Conservation (phyloP, 1,140 invertebrate genomes). For the Caerostris darwini region DNA sequence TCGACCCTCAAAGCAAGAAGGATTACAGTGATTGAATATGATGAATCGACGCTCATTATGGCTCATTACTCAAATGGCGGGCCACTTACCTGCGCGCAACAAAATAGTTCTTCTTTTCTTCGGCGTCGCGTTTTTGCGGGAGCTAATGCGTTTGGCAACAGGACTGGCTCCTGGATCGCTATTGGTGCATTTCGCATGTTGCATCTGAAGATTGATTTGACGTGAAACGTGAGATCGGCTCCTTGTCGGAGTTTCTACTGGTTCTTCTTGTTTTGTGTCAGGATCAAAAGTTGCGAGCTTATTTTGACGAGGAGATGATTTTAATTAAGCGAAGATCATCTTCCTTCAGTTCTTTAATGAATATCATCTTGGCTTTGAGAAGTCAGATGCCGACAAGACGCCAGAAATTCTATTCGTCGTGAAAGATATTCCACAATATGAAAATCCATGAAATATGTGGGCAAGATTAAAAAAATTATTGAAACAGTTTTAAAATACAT, state of each 20-base stretch:
- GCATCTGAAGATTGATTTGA: slow-evolving; percentile 12
- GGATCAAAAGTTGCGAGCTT: background rate
- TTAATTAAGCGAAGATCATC: background rate
- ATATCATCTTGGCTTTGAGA: too few species aligned
- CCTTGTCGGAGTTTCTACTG: background rate
- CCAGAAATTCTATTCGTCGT: too few species aligned
- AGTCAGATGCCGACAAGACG: too few species aligned
- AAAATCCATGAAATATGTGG: too few species aligned
- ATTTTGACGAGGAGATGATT: slow-evolving; percentile 10
- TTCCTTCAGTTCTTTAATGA: too few species aligned
- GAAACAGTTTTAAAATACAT: too few species aligned
- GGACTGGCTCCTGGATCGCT: slow-evolving; percentile 28
- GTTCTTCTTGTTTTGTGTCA: background rate
- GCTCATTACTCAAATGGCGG: slow-evolving; percentile 76
- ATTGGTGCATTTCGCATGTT: slow-evolving; percentile 33
- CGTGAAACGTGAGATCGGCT: slow-evolving; percentile 28
- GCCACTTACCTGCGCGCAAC: slow-evolving; percentile 65
- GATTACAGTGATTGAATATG: slow-evolving; percentile 77
- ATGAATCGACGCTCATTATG: slow-evolving; percentile 74
- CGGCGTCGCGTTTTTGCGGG: slow-evolving; percentile 47
- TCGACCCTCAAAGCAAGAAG: slow-evolving; percentile 47
- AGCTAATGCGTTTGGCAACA: slow-evolving; percentile 23
- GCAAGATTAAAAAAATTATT: too few species aligned
- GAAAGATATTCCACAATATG: too few species aligned
- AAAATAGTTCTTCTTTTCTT: slow-evolving; percentile 72